Conservation (phyloP, 2,113 vertebrate genomes). For the Channa argus region DNA sequence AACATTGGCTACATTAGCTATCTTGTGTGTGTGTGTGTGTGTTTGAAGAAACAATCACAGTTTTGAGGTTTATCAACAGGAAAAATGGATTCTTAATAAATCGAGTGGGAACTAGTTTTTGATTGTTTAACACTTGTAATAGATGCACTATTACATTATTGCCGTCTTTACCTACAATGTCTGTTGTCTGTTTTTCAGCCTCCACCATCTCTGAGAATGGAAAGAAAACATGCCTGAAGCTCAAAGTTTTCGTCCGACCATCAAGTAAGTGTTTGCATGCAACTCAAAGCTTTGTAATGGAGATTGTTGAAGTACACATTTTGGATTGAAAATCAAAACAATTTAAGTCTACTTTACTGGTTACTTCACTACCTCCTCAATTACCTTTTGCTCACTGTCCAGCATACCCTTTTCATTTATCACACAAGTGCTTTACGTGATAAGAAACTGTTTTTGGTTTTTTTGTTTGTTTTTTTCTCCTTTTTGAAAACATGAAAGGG, state of each 20-base stretch:
- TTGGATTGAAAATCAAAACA: constrained; percentile 54
- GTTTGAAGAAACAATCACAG: constrained; percentile 21
- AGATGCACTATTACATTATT: constrained; percentile 13
- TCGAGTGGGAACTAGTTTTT: background rate
- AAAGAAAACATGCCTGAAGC: constrained; percentile 96
- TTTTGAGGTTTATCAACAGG: background rate
- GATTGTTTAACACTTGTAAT: constrained; percentile 2
- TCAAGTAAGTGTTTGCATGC: constrained; percentile 90
- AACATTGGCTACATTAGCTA: constrained; percentile 9
- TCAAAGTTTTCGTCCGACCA: constrained; percentile 97
- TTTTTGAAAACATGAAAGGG: constrained; percentile 38
- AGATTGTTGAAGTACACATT: constrained; percentile 72
- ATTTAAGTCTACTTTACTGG: constrained; percentile 49
- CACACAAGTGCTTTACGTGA: constrained; percentile 82
- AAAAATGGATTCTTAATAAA: background rate
- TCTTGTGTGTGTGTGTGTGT: background rate
- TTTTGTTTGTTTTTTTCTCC: no score
- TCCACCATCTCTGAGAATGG: constrained; percentile 95
- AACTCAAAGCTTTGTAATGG: constrained; percentile 55
- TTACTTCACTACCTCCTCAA: constrained; percentile 54
- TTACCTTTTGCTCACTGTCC: constrained; percentile 50
- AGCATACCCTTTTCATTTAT: constrained; percentile 74
- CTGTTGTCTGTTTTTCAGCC: constrained; percentile 82
- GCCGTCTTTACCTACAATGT: constrained; percentile 52
- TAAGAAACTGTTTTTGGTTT: constrained; percentile 9